Conservation (phyloP, 2,888 invertebrate genomes). For the Diploptera punctata region DNA sequence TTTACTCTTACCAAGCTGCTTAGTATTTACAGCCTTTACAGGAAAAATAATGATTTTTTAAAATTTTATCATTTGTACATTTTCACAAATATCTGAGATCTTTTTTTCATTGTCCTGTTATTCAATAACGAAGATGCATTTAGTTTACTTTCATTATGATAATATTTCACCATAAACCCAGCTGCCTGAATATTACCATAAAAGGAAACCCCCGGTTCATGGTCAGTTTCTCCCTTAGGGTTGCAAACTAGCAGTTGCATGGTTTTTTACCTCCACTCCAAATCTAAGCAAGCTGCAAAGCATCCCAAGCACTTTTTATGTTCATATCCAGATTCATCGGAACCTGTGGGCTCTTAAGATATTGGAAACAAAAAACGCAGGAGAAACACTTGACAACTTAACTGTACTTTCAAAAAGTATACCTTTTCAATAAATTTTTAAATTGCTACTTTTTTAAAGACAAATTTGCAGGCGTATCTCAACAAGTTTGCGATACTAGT, state of each 20-base stretch:
- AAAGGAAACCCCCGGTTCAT: slow-evolving; percentile 21
- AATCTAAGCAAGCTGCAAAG: slow-evolving; percentile 35
- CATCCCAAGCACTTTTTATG: slow-evolving; percentile 3
- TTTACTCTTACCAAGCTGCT: slow-evolving; percentile 32
- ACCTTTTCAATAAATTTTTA: neutral
- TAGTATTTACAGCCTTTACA: slow-evolving; percentile 38
- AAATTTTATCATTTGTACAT: slow-evolving; percentile 42
- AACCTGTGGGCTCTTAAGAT: neutral
- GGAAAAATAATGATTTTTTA: slow-evolving; percentile 39
- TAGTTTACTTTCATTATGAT: slow-evolving; percentile 20
- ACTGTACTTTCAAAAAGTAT: slow-evolving; percentile 17
- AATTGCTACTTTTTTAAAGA: neutral
- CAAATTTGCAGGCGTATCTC: neutral
- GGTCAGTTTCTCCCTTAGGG: slow-evolving; percentile 21
- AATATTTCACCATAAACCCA: slow-evolving; percentile 18
- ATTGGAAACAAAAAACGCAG: neutral
- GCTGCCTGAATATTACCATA: slow-evolving; percentile 33
- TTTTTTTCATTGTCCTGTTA: slow-evolving; percentile 44
- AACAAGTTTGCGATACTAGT: slow-evolving; percentile 1
- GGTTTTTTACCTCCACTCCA: slow-evolving; percentile 2
- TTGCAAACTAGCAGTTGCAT: slow-evolving; percentile 33
- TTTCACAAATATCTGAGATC: slow-evolving; percentile 44
- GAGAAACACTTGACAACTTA: too few species aligned
- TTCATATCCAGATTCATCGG: slow-evolving; percentile 4
- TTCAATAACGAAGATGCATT: slow-evolving; percentile 8